Base-by-base conservation (phyloP, 2,888 invertebrate species). In the Phalera bucephala region DNA sequence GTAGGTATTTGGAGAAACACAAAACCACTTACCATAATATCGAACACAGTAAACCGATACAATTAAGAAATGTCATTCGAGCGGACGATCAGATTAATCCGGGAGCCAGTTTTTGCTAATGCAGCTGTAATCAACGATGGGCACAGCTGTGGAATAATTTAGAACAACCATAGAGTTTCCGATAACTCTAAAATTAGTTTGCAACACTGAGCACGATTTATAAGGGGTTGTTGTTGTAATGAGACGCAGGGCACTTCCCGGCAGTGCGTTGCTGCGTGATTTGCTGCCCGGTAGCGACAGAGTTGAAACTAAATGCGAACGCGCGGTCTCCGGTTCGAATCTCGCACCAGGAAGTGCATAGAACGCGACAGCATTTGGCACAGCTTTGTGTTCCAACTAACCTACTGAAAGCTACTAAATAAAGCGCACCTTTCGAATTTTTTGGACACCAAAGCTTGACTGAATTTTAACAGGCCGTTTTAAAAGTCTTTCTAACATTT, bases 1-100 rank as follows among this genome's bases (percentile, higher is more conserved):
- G n/a, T n/a, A n/a, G n/a, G n/a, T n/a, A 51, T 52, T 51, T 38
- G 33, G 34, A 58, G 62, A 64, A 61, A 65, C 48, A 54, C 37
- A 54, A 53, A 55, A 63, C 43, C 58, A 80, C 80, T 80, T 64
- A 80, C 78, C 80, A 77, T 75, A 65, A 65, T 64, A 66, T 59
- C 51, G 41, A 52, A 53, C 40, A 53, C 53, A 57, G 62, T 55
- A 65, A 73, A 72, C 54, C 55, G 63, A 72, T 66, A 67, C 67
- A 46, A 56, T 71, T 65, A 56, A 65, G 56, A 71, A 79, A 72
- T 73, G 66, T 70, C 74, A 80, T 80, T 73, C 56, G 64, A 54
- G 45, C 45, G 55, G 58, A 63, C 56, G 64, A 62, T 53, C 40
- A 38, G 49, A 59, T 55, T 60, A 44, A 51, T 39, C 36, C 42